A percentile compares a stretch with the other conserved stretches of the same genome.
These are phyloP conservation scores for Heliothis peltigera DNA, from an alignment of 2,888 invertebrate species.

Conservation along the genomic window DNA sequence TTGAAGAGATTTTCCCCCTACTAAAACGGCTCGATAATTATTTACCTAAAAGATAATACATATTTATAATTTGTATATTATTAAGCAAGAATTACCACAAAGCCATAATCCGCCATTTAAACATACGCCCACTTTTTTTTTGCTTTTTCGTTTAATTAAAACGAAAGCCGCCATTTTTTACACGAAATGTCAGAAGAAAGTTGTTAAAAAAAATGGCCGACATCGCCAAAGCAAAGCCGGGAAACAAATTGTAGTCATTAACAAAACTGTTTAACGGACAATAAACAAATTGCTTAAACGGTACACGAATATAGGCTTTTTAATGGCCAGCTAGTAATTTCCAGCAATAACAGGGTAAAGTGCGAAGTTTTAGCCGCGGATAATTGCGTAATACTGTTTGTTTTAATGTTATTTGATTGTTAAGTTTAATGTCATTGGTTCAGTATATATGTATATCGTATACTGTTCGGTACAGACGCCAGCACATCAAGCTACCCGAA, in stretches of 20 bases:
- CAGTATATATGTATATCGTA: neutral
- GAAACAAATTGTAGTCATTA: constrained; percentile 48
- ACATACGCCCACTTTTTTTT: constrained; percentile 16
- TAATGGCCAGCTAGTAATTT: constrained; percentile 38
- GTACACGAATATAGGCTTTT: constrained; percentile 29
- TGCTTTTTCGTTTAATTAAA: constrained; percentile 27
- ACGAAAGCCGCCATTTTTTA: constrained; percentile 20
- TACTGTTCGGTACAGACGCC: too few species aligned
- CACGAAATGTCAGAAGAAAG: constrained; percentile 21
- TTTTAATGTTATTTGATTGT: constrained; percentile 31
- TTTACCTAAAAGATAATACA: too few species aligned
- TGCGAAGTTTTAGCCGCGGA: constrained; percentile 23
- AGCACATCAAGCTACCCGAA: too few species aligned
- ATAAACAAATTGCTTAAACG: constrained; percentile 43
- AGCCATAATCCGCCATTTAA: constrained; percentile 1
- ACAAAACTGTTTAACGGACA: constrained; percentile 37
- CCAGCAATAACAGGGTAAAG: constrained; percentile 21
- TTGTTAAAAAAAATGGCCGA: constrained; percentile 29
- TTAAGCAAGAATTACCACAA: constrained; percentile 4
- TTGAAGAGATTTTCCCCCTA: too few species aligned
- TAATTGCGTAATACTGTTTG: constrained; percentile 34
- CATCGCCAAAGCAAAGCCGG: constrained; percentile 25
- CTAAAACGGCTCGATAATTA: too few species aligned
- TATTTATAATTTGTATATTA: neutral
- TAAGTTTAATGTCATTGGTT: constrained; percentile 3